These are phyloP conservation scores for Lepus europaeus DNA, from an alignment of 2,113 vertebrate genomes.

Conservation along the genomic window DNA sequence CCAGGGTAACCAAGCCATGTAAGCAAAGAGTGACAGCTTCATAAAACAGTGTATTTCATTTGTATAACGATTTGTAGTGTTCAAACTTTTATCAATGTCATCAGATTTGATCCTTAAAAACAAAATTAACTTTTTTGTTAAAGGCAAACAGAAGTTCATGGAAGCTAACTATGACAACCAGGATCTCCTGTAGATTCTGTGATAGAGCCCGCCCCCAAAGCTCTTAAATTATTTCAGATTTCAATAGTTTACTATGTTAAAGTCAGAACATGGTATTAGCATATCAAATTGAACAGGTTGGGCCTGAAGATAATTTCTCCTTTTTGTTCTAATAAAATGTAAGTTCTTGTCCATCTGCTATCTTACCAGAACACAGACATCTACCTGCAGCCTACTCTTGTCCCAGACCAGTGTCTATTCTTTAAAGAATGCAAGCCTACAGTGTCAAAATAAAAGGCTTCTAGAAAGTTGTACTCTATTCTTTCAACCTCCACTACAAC, in stretches of 20 bases:
- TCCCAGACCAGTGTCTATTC: background rate
- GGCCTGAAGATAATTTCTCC: background rate
- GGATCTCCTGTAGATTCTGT: background rate
- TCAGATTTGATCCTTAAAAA: constrained; percentile 7
- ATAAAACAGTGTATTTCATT: constrained; percentile 7
- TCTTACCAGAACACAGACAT: background rate
- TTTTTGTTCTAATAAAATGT: background rate
- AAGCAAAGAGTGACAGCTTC: constrained; percentile 22
- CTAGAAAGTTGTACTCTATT: background rate
- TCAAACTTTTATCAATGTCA: background rate
- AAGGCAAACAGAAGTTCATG: background rate
- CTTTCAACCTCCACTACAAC: background rate
- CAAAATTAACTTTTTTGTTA: background rate
- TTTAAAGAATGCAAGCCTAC: background rate
- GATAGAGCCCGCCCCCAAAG: background rate
- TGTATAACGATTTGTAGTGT: constrained; percentile 9
- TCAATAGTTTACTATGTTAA: background rate
- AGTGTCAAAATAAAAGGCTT: background rate
- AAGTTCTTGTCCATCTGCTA: background rate
- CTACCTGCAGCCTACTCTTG: background rate
- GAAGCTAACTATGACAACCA: background rate
- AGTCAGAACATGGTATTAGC: background rate
- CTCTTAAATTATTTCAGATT: background rate
- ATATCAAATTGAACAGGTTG: background rate
- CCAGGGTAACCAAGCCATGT: background rate